Percentiles rank a stretch among this genome's conserved stretches.
Evolutionary conservation across 2,113 vertebrate genomes (phyloP).

Genomic region (Cyprinus carpio): DNA sequence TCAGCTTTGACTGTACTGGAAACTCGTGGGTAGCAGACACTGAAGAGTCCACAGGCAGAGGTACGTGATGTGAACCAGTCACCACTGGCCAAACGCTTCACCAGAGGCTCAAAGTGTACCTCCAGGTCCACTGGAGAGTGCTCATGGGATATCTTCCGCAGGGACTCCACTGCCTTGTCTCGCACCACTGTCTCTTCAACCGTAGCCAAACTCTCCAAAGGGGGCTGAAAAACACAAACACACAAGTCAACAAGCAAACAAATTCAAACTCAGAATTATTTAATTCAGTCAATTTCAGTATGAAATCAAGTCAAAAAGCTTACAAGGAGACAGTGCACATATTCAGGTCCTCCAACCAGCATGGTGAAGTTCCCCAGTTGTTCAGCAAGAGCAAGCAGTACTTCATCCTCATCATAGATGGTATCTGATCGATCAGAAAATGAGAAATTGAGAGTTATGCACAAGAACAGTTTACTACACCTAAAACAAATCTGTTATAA

Average conservation of each 20-base stretch:
- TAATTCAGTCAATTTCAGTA: background rate
- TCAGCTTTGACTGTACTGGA: slow-evolving; percentile 86
- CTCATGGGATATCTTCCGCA: slow-evolving; percentile 90
- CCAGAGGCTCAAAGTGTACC: slow-evolving; percentile 89
- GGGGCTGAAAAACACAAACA: slow-evolving; percentile 73
- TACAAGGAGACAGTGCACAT: slow-evolving; percentile 89
- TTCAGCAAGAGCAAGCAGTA: slow-evolving; percentile 87
- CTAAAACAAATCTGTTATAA: background rate
- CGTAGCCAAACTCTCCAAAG: slow-evolving; percentile 88
- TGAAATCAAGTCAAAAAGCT: slow-evolving; percentile 42
- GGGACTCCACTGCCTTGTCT: slow-evolving; percentile 89
- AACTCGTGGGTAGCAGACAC: slow-evolving; percentile 88
- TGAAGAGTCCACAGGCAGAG: slow-evolving; percentile 89
- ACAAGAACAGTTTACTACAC: background rate
- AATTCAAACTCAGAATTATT: background rate
- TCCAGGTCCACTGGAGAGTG: slow-evolving; percentile 88
- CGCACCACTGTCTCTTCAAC: slow-evolving; percentile 91
- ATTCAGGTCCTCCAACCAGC: slow-evolving; percentile 88
- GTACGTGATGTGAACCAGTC: slow-evolving; percentile 94
- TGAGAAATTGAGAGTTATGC: background rate
- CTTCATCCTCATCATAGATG: slow-evolving; percentile 92
- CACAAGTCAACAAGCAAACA: background rate
- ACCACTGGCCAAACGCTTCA: slow-evolving; percentile 87
- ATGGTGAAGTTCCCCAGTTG: slow-evolving; percentile 90
- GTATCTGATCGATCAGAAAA: slow-evolving; percentile 74